Percentiles rank a stretch among this genome's conserved stretches.
These are phyloP conservation scores for Thunnus albacares DNA, from an alignment of 2,797 vertebrate species.

Conservation along the genomic window DNA sequence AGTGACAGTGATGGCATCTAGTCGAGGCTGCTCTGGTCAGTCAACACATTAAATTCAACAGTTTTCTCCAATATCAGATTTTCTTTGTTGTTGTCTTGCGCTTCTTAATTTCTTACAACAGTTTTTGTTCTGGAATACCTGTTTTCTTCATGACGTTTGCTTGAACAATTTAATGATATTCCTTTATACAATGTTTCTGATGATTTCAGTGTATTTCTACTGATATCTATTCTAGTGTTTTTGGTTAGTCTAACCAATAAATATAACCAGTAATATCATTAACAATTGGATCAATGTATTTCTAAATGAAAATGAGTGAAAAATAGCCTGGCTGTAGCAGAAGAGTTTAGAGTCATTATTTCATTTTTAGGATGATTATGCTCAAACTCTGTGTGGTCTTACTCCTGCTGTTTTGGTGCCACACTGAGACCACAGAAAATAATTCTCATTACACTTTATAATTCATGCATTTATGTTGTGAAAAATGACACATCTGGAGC, in stretches of 20 bases:
- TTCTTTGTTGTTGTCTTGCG: not conserved
- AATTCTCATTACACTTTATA: not conserved
- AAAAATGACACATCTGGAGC: not conserved
- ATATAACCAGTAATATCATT: not conserved
- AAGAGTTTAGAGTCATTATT: not conserved
- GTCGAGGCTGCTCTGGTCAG: not conserved
- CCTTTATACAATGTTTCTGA: not conserved
- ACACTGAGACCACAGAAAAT: not conserved
- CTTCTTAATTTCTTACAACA: not conserved
- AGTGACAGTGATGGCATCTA: not conserved
- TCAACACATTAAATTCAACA: not conserved
- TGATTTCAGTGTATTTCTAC: no score
- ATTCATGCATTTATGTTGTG: accelerated
- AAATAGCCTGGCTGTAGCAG: not conserved
- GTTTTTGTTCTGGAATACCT: not conserved
- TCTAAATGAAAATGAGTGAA: not conserved
- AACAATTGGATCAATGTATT: not conserved
- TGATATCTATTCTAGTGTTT: no score
- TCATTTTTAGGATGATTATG: not conserved
- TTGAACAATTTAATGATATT: not conserved
- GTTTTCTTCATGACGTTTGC: not conserved
- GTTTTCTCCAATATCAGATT: not conserved
- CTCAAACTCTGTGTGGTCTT: not conserved
- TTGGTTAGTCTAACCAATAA: not conserved
- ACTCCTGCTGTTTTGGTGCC: not conserved